These are phyloP conservation scores for Antennarius striatus DNA, from an alignment of 2,113 vertebrate species.

Conservation along the genomic window DNA sequence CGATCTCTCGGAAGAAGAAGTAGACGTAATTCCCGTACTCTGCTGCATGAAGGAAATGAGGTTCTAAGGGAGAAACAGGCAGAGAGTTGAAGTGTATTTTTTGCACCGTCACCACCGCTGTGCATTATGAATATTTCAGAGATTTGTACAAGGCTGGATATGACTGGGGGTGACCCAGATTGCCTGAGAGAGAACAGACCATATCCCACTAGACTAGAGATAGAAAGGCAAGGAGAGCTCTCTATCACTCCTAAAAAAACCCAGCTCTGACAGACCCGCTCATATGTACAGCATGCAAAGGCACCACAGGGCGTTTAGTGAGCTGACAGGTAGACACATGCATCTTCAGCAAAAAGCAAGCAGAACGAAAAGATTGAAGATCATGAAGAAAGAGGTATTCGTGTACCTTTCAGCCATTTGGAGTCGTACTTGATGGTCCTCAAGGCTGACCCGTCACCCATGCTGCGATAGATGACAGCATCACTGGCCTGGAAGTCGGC, in stretches of 20 bases:
- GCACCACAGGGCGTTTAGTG: slow-evolving; percentile 22
- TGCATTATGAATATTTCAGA: slow-evolving; percentile 76
- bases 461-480: slow-evolving; percentile 98
- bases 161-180: slow-evolving; percentile 77
- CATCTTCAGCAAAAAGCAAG: slow-evolving; percentile 8
- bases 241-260: slow-evolving; percentile 40
- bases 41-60: slow-evolving; percentile 97
- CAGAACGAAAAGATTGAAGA: slow-evolving; percentile 10
- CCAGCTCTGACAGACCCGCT: slow-evolving; percentile 39
- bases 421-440: slow-evolving; percentile 99
- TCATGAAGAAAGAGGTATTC: slow-evolving; percentile 6
- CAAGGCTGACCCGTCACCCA: slow-evolving; percentile 96
- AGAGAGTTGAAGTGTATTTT: slow-evolving; percentile 71
- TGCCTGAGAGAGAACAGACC: slow-evolving; percentile 71
- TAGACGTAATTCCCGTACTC: slow-evolving; percentile 98
- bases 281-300: slow-evolving; percentile 30
- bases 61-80: slow-evolving; percentile 84
- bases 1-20: slow-evolving; percentile 99
- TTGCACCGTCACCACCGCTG: slow-evolving; percentile 72
- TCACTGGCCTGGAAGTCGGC: slow-evolving; percentile 98
- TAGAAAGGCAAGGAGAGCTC: slow-evolving; percentile 40
- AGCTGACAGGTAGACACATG: slow-evolving; percentile 46
- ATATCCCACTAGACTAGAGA: slow-evolving; percentile 59
- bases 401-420: slow-evolving; percentile 98
- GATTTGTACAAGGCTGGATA: slow-evolving; percentile 69